A percentile compares a stretch with the other conserved stretches of the same genome.
Conservation (phyloP, 2,888 invertebrate genomes). For the Agrilus biguttatus region DNA sequence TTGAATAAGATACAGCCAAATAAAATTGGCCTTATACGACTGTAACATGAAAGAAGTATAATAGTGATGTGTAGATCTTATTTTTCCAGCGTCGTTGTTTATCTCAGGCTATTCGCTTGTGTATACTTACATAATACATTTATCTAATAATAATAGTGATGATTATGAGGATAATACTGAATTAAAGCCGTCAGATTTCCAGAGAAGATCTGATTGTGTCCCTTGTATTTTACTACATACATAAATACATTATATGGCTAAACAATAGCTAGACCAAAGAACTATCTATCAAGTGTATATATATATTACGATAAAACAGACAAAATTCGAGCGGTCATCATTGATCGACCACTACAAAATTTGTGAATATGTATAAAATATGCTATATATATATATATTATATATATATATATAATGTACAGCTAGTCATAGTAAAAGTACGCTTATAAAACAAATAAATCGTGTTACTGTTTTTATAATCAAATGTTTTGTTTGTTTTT, state of each 20-base stretch:
- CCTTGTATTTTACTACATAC: constrained; percentile 8
- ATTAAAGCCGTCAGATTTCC: too few relatives aligned
- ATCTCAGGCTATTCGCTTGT: too few relatives aligned
- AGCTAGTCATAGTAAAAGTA: constrained; percentile 36
- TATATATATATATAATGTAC: constrained; percentile 30
- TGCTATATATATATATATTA: constrained; percentile 22
- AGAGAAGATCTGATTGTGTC: too few relatives aligned
- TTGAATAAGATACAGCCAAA: too few relatives aligned
- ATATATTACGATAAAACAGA: constrained; percentile 17
- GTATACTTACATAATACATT: too few relatives aligned
- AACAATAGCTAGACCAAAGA: constrained; percentile 30
- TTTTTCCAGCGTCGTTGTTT: too few relatives aligned
- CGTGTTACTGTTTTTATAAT: constrained; percentile 35
- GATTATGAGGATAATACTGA: too few relatives aligned
- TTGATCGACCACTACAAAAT: constrained; percentile 16
- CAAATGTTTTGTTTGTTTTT: too few relatives aligned
- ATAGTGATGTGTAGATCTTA: too few relatives aligned
- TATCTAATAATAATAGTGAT: too few relatives aligned
- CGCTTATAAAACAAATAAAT: constrained; percentile 34
- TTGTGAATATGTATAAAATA: constrained; percentile 32
- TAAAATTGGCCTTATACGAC: too few relatives aligned
- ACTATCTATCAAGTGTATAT: constrained; percentile 30
- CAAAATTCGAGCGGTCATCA: constrained; percentile 12
- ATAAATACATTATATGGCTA: constrained; percentile 13
- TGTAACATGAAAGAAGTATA: too few relatives aligned